phyloP scores from a whole-genome alignment of 2,797 vertebrate species.

The Rousettus madagascariensis region DNA sequence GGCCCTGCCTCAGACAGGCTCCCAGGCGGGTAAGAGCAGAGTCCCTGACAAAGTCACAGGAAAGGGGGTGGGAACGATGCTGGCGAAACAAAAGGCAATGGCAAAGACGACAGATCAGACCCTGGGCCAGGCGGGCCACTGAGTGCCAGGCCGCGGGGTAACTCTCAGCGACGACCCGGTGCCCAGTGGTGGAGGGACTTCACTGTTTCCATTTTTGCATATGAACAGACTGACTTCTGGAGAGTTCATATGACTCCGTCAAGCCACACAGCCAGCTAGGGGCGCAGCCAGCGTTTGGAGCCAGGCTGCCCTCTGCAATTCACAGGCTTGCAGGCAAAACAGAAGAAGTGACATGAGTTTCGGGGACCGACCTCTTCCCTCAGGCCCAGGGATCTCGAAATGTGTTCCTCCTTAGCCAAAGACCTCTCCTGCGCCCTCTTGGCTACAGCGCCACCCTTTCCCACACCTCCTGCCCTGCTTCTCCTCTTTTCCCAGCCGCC shows the following conservation, averaged over 20 bases:
- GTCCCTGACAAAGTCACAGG: background rate
- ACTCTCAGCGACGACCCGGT: accelerated
- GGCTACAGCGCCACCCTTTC: background rate
- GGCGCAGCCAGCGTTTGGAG: background rate
- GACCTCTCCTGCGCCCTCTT: accelerated
- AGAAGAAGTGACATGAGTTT: background rate
- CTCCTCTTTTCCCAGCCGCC: background rate
- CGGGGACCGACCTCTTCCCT: background rate
- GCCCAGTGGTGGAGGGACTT: accelerated
- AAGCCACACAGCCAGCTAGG: background rate
- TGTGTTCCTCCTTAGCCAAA: background rate
- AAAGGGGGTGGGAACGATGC: accelerated
- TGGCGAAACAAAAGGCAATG: background rate
- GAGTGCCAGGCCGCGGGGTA: background rate
- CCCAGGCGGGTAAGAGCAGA: background rate
- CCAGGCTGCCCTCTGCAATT: background rate
- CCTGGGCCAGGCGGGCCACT: accelerated
- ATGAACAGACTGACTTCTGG: background rate
- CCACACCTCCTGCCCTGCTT: background rate
- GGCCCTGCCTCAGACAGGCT: background rate
- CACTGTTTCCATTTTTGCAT: accelerated
- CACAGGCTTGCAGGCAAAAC: background rate
- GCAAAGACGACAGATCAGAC: background rate
- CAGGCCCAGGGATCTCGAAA: background rate
- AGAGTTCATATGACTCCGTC: background rate